Evolutionary conservation across 1,140 invertebrate genomes (phyloP), one percentile per base, ranked within the genome.

Genomic region (Lethocerus indicus): DNA sequence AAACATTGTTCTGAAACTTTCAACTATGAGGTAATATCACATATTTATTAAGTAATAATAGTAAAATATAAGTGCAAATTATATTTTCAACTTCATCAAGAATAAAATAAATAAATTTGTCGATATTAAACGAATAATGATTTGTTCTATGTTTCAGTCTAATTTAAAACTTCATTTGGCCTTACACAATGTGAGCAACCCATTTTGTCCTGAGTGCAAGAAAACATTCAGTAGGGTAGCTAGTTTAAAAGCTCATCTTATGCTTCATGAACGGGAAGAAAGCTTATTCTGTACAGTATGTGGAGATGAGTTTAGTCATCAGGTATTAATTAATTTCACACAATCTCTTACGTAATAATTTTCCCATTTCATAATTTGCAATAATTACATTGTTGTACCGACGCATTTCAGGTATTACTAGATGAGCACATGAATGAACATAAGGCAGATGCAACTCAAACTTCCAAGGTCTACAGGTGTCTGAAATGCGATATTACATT

Each of bases 191-290:
- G 63, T 67, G n/a, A 63, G 68, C 37, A 52, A 61, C n/a, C 67
- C 66, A 29, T 73, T 70, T 55, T 81, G 78, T 64, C 78, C 79
- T 0, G 71, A 76, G 56, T 83, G 81, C 60, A 62, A 66, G 29
- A 63, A 66, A 60, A 74, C 69, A 54, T 82, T 82, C 61, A 69
- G 74, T 1, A 64, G 80, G 44, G 63, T 79, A 36, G 79, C 80
- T 14, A 76, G 77, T 61, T 67, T 82, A 3, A 83, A 80, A 54
- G 71, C 77, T n/a, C 81, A 83, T 58, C 67, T 83, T 50, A 61
- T 74, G 58, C 50, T 79, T 5, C 81, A 83, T 55, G 72, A 79
- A 58, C 72, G 71, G 53, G 79, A 83, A 55, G 79, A 83, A 59
- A 75, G 67, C 56, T 61, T 79, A 13, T 71, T 74, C 54, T 83